Evolutionary conservation across 1,140 invertebrate species (phyloP).

Genomic region (Drosophila nigromelanica): DNA sequence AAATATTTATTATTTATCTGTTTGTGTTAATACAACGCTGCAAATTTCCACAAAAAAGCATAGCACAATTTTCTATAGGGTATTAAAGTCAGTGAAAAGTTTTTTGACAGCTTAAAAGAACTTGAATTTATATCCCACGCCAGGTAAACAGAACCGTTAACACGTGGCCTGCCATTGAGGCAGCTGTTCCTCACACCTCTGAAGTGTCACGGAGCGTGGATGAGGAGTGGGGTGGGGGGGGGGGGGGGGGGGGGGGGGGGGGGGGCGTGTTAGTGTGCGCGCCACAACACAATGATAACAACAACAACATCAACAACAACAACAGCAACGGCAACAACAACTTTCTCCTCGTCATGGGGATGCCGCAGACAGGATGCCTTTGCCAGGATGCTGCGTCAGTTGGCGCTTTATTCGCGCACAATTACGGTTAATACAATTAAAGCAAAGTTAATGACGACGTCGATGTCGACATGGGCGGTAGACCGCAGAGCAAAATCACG

Average conservation of each 20-base stretch:
- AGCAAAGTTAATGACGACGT: conserved; percentile 68
- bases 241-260: neutral
- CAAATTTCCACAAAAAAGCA: neutral
- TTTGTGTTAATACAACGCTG: neutral
- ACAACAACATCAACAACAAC: conserved; percentile 12
- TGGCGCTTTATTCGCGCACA: conserved; percentile 71
- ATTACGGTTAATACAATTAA: conserved; percentile 80
- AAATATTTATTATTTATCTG: neutral
- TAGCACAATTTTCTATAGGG: conserved; percentile 10
- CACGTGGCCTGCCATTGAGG: conserved; percentile 19
- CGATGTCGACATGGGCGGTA: conserved; percentile 40
- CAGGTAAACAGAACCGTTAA: conserved; percentile 30
- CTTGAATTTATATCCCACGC: conserved; percentile 4
- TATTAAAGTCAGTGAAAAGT: conserved; percentile 4
- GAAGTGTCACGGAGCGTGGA: neutral
- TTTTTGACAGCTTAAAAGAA: conserved; percentile 16
- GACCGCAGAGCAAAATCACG: conserved; percentile 26
- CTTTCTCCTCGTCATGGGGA: conserved; percentile 25
- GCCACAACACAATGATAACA: conserved; percentile 19
- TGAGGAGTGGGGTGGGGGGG: neutral
- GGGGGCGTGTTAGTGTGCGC: conserved; percentile 13
- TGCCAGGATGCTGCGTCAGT: conserved; percentile 28
- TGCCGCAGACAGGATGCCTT: conserved; percentile 13
- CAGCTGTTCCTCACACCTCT: neutral
- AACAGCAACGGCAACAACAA: conserved; percentile 28